Conservation (phyloP, 2,113 vertebrate genomes). For the Pelodiscus sinensis region DNA sequence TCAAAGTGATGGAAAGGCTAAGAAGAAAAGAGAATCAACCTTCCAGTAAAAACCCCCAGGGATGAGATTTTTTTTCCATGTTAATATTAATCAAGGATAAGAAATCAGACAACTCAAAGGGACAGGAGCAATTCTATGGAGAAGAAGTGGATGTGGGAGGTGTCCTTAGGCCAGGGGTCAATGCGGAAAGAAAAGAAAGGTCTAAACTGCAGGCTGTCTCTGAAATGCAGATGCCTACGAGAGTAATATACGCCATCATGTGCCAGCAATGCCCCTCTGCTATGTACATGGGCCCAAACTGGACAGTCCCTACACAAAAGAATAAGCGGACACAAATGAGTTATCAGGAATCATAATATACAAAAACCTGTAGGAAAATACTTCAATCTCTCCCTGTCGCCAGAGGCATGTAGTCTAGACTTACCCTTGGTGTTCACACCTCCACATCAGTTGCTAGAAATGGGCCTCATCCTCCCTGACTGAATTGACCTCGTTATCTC, state of each 20-base stretch:
- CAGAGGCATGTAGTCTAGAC: too few relatives aligned
- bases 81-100: slow-evolving; percentile 59
- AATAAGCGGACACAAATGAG: too few relatives aligned
- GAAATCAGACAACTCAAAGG: slow-evolving; percentile 54
- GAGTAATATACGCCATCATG: background rate
- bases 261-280: too few relatives aligned
- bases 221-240: slow-evolving; percentile 53
- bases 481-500: too few relatives aligned
- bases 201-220: slow-evolving; percentile 66
- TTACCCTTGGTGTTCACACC: too few relatives aligned
- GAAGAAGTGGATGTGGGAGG: background rate
- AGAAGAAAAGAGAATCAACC: slow-evolving; percentile 70
- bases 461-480: too few relatives aligned
- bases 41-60: slow-evolving; percentile 66
- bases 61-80: slow-evolving; percentile 54
- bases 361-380: too few relatives aligned
- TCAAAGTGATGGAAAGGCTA: slow-evolving; percentile 32
- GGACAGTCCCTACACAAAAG: too few relatives aligned
- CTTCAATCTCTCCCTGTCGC: too few relatives aligned
- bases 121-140: slow-evolving; percentile 41
- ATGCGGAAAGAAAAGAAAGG: slow-evolving; percentile 55
- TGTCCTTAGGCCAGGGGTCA: slow-evolving; percentile 27
- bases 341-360: too few relatives aligned
- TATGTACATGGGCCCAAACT: too few relatives aligned
- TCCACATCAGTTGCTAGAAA: too few relatives aligned